phyloP scores from a whole-genome alignment of 2,888 invertebrate genomes.

The Tanytarsus gracilentus region DNA sequence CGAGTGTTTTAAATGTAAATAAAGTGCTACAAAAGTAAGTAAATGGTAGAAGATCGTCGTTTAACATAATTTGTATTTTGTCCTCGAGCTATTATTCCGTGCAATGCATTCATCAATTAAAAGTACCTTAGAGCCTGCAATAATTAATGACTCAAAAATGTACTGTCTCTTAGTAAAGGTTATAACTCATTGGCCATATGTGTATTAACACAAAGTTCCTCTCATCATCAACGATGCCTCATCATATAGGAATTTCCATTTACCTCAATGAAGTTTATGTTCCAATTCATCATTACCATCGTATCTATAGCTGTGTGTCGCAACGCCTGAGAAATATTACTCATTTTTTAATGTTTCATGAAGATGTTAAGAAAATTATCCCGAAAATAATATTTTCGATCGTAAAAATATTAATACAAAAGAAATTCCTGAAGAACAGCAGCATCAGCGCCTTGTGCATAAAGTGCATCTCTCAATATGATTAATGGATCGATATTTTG shows the following conservation, averaged over 20 bases:
- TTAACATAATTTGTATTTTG: too few species aligned
- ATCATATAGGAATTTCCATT: too few species aligned
- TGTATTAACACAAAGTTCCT: too few species aligned
- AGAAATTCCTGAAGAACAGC: conserved; percentile 18
- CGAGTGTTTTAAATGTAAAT: conserved; percentile 25
- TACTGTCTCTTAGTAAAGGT: too few species aligned
- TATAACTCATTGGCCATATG: too few species aligned
- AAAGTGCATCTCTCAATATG: not conserved
- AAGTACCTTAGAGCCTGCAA: too few species aligned
- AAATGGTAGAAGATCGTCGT: too few species aligned
- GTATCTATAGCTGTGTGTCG: not conserved
- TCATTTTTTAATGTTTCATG: conserved; percentile 17
- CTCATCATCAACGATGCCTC: too few species aligned
- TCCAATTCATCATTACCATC: conserved; percentile 12
- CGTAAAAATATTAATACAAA: conserved; percentile 10
- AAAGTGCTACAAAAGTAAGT: too few species aligned
- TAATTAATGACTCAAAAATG: too few species aligned
- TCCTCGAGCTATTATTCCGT: too few species aligned
- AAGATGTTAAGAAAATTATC: conserved; percentile 16
- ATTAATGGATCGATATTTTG: conserved; percentile 20
- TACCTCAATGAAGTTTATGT: conserved; percentile 17
- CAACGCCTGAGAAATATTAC: not conserved
- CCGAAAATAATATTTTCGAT: not conserved
- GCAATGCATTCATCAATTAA: too few species aligned
- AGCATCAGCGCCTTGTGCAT: conserved; percentile 8